Evolutionary conservation across 2,797 vertebrate genomes (phyloP).

Genomic region (Xenentodon cancila): DNA sequence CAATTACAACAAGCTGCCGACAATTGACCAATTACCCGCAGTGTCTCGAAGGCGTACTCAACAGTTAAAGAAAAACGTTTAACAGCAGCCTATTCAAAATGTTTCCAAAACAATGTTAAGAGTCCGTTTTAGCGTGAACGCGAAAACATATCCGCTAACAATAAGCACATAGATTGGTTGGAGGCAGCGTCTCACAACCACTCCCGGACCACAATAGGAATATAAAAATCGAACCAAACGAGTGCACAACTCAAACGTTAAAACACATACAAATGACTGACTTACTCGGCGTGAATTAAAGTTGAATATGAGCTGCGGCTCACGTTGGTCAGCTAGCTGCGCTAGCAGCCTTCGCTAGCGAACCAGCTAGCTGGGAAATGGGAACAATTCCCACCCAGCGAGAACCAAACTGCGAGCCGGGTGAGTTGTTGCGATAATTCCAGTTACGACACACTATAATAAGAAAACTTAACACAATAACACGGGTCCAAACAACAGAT

Average conservation of each 20-base stretch:
- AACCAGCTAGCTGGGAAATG: slow-evolving; percentile 71
- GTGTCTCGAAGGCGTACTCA: background rate
- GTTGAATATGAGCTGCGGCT: slow-evolving; percentile 25
- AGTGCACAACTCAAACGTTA: too few relatives aligned
- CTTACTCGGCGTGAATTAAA: slow-evolving; percentile 59
- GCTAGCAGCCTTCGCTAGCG: slow-evolving; percentile 63
- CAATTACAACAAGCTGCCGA: slow-evolving; percentile 1
- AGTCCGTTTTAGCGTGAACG: too few relatives aligned
- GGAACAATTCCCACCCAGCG: slow-evolving; percentile 76
- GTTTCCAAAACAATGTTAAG: too few relatives aligned
- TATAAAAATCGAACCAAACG: background rate
- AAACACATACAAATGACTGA: background rate
- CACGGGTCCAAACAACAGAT: slow-evolving; percentile 49
- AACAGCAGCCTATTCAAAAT: background rate
- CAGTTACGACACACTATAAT: slow-evolving; percentile 35
- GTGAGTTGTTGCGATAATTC: slow-evolving; percentile 48
- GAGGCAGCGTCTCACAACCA: slow-evolving; percentile 2
- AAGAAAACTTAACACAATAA: slow-evolving; percentile 56
- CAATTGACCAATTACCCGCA: slow-evolving; percentile 10
- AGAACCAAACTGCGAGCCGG: slow-evolving; percentile 59
- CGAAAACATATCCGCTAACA: slow-evolving; percentile 11
- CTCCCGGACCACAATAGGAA: rapidly evolving
- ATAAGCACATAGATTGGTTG: slow-evolving; percentile 6
- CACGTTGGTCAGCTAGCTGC: slow-evolving; percentile 68
- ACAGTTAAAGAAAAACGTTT: background rate